These are phyloP conservation scores for Phaethon lepturus DNA, from an alignment of 2,113 vertebrate genomes.

Conservation along the genomic window DNA sequence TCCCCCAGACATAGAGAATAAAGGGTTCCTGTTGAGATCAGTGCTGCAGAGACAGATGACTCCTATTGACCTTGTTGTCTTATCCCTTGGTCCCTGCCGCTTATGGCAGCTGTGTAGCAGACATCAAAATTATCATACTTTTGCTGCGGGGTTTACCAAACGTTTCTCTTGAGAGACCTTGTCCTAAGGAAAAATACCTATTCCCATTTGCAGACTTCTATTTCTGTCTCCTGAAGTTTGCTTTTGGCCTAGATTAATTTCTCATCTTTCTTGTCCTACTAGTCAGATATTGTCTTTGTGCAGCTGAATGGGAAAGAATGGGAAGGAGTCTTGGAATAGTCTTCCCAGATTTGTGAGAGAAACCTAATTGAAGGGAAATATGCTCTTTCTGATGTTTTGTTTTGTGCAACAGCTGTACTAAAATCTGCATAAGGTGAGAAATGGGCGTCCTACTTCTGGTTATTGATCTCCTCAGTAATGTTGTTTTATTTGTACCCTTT, in stretches of 20 bases:
- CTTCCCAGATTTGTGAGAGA: not conserved
- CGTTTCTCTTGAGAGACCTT: not conserved
- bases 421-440: not conserved
- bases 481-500: not conserved
- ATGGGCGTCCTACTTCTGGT: not conserved
- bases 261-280: not conserved
- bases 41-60: not conserved
- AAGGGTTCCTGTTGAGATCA: not conserved
- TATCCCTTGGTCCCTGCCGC: not conserved
- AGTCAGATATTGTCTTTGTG: not conserved
- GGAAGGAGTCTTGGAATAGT: not conserved
- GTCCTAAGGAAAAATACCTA: not conserved
- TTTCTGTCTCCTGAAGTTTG: not conserved
- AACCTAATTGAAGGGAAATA: not conserved
- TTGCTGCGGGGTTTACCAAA: not conserved
- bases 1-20: fast-evolving
- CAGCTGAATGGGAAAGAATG: not conserved
- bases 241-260: not conserved
- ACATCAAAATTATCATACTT: not conserved
- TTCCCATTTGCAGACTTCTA: fast-evolving
- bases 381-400: not conserved
- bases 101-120: not conserved
- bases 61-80: not conserved
- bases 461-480: not conserved
- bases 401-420: not conserved